Percentiles rank a stretch among this genome's conserved stretches.
These are phyloP conservation scores for Mesocricetus auratus DNA, from an alignment of 2,113 vertebrate genomes.

Conservation along the genomic window DNA sequence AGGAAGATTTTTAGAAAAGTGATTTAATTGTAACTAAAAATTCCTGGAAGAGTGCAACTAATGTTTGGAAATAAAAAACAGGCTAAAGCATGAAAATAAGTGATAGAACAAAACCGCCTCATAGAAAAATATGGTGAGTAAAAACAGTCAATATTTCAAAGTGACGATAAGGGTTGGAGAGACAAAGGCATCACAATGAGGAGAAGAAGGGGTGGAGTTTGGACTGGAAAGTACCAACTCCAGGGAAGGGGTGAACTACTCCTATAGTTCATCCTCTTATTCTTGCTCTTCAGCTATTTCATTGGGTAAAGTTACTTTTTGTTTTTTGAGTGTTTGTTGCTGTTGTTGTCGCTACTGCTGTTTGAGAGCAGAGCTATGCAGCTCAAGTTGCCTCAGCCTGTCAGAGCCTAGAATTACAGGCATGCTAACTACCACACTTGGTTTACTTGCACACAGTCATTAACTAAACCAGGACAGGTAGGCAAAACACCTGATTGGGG, in stretches of 20 bases:
- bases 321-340: neutral
- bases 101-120: neutral
- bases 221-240: neutral
- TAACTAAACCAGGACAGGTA: neutral
- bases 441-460: neutral
- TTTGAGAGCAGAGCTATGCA: neutral
- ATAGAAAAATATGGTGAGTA: neutral
- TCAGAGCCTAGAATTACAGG: neutral
- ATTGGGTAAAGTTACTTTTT: neutral
- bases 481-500: neutral
- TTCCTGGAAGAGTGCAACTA: neutral
- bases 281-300: neutral
- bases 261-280: rapidly evolving
- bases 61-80: neutral
- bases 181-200: neutral
- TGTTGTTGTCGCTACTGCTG: neutral
- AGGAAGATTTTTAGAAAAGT: neutral
- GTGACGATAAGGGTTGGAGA: rapidly evolving
- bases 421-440: neutral
- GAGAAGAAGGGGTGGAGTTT: too few relatives aligned
- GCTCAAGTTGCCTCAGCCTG: neutral
- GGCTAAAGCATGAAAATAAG: slow-evolving; percentile 21
- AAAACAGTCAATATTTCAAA: neutral
- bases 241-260: rapidly evolving
- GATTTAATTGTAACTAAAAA: neutral